Percentiles rank a stretch among this genome's conserved stretches.
phyloP scores from a whole-genome alignment of 2,888 invertebrate genomes.

The Blastobasis lacticolella region DNA sequence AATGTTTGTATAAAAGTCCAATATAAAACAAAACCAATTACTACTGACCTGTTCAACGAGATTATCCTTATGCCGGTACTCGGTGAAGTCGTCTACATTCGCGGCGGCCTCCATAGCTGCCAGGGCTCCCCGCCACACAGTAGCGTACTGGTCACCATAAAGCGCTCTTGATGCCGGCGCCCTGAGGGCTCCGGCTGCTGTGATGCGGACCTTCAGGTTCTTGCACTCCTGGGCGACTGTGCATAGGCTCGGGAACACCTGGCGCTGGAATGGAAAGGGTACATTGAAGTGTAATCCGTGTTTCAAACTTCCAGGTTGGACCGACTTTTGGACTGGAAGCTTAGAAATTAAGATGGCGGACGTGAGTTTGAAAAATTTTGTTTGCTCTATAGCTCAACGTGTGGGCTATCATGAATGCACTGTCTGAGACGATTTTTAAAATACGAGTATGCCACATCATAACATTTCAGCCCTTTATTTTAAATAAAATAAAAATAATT shows the following conservation, averaged over 20 bases:
- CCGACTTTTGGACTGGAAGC: background rate
- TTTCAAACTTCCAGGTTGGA: background rate
- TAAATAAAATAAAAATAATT: no score
- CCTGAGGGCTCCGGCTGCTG: slow-evolving; percentile 85
- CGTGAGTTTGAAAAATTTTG: no score
- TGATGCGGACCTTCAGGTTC: slow-evolving; percentile 93
- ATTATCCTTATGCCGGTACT: slow-evolving; percentile 89
- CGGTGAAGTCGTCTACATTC: slow-evolving; percentile 85
- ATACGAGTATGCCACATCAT: no score
- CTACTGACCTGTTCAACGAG: slow-evolving; percentile 84
- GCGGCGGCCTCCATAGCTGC: slow-evolving; percentile 85
- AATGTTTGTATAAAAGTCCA: no score
- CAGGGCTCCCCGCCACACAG: slow-evolving; percentile 81
- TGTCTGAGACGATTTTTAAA: no score
- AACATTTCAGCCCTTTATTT: no score
- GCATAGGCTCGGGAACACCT: slow-evolving; percentile 78
- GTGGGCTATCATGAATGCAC: no score
- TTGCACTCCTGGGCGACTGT: slow-evolving; percentile 80
- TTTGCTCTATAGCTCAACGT: no score
- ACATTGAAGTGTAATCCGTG: no score
- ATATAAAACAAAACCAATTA: no score
- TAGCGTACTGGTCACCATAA: slow-evolving; percentile 76
- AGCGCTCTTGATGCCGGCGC: slow-evolving; percentile 74
- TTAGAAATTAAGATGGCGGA: no score
- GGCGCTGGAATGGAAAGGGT: slow-evolving; percentile 50